Base-by-base conservation (phyloP, 2,113 vertebrate species). In the Uropsilus gracilis region DNA sequence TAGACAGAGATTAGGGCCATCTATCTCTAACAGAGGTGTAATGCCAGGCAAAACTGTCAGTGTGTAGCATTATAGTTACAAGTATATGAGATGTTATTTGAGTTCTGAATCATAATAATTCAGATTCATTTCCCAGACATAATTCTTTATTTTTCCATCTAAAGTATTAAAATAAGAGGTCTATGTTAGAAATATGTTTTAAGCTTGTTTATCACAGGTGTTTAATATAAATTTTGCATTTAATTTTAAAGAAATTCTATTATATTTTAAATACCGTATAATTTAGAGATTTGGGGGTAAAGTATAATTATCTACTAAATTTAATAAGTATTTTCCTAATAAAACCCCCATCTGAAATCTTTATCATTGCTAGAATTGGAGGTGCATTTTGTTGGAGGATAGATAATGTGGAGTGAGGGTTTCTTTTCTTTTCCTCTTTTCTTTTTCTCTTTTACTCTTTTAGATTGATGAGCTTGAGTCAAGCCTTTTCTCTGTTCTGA, bases 101-200 rank as follows among this genome's bases (percentile, higher is more conserved):
- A 50, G 53, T 50, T 84, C 55, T 86, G 91, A 94, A 26, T 91
- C 86, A 61, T 30, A 84, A 10, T 28, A 10, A 68, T 28, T 44
- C 8, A 57, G 59, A 76, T 20, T 78, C 80, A 59, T 86, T 96
- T 97, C 93, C 91, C 91, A 94, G 34, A 20, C 63, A 48, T 39
- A 37, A 14, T 9, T 93, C 39, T 94, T 80, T 61, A 93, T 93
- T 84, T 95, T 89, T 93, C 86, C 78, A 81, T n/a, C 20, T 6
- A 6, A n/a, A n/a, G n/a, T 32, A 0, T 32, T 24, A 46, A 69
- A 55, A 94, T 69, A 13, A 61, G 61, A 22, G 7, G 46, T 2
- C 53, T 82, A 2, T 32, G 39, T 17, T 42, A 8, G 20, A 91
- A 82, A n/a, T 2, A 2, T 5, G 17, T 16, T 6, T 44, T 28